Evolutionary conservation across 2,113 vertebrate species (phyloP).

Genomic region (Eretmochelys imbricata): DNA sequence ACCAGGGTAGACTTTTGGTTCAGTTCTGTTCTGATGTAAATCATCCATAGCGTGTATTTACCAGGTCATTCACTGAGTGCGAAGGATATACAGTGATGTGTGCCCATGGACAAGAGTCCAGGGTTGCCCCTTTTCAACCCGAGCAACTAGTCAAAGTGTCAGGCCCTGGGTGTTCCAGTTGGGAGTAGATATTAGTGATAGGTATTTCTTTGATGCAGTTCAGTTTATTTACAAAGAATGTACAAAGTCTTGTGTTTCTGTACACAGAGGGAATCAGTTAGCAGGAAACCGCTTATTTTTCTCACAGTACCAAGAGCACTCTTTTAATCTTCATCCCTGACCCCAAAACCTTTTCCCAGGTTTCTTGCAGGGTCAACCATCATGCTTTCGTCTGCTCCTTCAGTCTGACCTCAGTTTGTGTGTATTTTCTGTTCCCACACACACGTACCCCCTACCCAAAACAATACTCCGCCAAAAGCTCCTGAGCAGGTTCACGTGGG

Average conservation of each 20-base stretch:
- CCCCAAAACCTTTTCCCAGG: neutral
- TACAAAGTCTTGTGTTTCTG: neutral
- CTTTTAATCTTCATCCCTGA: neutral
- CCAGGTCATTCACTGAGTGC: neutral
- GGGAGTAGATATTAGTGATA: neutral
- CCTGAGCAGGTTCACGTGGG: neutral
- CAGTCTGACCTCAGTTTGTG: neutral
- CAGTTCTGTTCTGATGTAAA: accelerated
- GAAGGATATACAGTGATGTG: neutral
- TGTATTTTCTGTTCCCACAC: neutral
- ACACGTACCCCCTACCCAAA: neutral
- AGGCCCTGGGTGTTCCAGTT: neutral
- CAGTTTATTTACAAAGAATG: neutral
- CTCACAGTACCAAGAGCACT: neutral
- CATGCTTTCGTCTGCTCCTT: neutral
- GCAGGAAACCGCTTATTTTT: neutral
- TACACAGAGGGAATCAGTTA: neutral
- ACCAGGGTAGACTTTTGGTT: neutral
- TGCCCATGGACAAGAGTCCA: neutral
- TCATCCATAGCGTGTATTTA: accelerated
- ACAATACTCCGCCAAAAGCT: neutral
- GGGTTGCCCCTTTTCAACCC: neutral
- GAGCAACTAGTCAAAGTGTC: neutral
- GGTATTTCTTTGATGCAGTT: neutral
- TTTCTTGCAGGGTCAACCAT: neutral